A percentile compares a stretch with the other conserved stretches of the same genome.
These are phyloP conservation scores for Nephrotoma guestfalica DNA, from an alignment of 2,888 invertebrate species.

Conservation along the genomic window DNA sequence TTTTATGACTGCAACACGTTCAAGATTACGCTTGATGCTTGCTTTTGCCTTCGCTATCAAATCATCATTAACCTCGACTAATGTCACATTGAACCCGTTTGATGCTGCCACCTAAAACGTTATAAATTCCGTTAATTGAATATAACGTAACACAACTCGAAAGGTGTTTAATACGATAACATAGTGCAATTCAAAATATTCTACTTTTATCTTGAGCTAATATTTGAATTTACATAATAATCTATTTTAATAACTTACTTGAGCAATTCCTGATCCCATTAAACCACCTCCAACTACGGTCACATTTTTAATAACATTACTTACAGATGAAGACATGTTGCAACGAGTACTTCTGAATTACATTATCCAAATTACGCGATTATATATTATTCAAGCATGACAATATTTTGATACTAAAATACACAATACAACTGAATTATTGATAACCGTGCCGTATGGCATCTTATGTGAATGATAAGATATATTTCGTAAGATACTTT, in stretches of 20 bases:
- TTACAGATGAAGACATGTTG: background rate
- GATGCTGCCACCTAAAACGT: slow-evolving; percentile 59
- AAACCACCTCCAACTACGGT: slow-evolving; percentile 74
- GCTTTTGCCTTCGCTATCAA: slow-evolving; percentile 56
- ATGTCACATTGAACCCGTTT: slow-evolving; percentile 63
- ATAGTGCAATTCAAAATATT: background rate
- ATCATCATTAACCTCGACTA: slow-evolving; percentile 63
- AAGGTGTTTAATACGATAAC: no score
- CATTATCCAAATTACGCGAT: background rate
- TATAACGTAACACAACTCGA: no score
- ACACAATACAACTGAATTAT: background rate
- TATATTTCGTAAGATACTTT: background rate
- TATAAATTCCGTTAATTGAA: no score
- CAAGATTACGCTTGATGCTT: slow-evolving; percentile 52
- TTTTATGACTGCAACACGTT: slow-evolving; percentile 63
- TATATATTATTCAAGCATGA: background rate
- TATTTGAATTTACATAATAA: background rate
- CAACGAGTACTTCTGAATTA: background rate
- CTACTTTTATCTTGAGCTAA: background rate
- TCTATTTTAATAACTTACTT: slow-evolving; percentile 38
- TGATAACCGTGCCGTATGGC: background rate
- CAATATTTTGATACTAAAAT: background rate
- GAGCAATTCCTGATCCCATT: slow-evolving; percentile 85
- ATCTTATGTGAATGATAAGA: background rate
- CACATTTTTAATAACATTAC: slow-evolving; percentile 51